Base-by-base conservation (phyloP, 1,140 invertebrate species). In the Drosophila parabipectinata region DNA sequence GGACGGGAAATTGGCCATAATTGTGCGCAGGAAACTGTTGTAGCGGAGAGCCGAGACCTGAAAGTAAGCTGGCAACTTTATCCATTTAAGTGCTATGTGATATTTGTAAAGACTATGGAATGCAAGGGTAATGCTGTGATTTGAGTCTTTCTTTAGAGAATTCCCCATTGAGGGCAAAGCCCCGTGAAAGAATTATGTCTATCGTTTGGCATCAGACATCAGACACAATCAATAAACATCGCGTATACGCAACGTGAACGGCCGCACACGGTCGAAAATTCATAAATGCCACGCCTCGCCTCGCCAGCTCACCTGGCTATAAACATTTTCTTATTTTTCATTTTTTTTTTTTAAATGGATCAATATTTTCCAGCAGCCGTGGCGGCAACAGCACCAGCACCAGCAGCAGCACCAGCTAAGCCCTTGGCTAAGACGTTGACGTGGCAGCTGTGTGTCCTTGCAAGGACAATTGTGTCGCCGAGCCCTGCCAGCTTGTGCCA, bases 361-460 rank as follows among this genome's bases (percentile, higher is more conserved):
- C 83, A 88, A 87, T 87, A 87, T 72, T 87, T 44, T 26, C 53
- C 79, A 83, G 63, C 64, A 58, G 53, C 58, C 57, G 41, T 44
- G 51, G 71, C 57, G 58, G 37, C 41, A 41, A 14, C 44, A 39
- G 56, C 64, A 58, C 48, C 55, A 44, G 59, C 44, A 62, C 47
- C 41, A 56, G 67, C 44, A 62, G 48, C 41, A 56, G 67, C 48
- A 61, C 39, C 47, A 30, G 52, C 39, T 72, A 58, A 76, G 54
- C 72, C 72, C 72, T 58, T 63, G 54, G 71, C 80, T 64, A 77
- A 85, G 78, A 85, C 74, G 78, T 87, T 85, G 60, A 85, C 77
- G 68, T 80, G 77, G 72, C 79, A 72, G 77, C 76, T 77, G 74
- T 76, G 63, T 88, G 83, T 87, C 83, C 83, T 87, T 87, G 83